Percentiles rank a stretch among this genome's conserved stretches.
Conservation (phyloP, 2,113 vertebrate genomes). For the Chlamydotis undulata region DNA sequence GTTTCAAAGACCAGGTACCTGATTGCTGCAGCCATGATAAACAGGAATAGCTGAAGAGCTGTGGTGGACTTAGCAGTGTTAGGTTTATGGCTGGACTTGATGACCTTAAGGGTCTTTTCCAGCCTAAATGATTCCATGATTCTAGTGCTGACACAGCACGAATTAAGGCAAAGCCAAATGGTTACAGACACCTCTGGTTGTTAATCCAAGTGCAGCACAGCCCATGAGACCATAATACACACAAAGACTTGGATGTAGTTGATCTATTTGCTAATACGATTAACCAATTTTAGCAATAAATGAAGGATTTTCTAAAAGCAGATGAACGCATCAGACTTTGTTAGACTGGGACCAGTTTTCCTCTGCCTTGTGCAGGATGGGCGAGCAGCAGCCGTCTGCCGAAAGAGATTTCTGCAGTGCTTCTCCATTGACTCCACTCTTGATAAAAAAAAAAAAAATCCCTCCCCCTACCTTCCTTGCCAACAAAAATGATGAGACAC, state of each 20-base stretch:
- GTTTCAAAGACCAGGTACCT: not conserved
- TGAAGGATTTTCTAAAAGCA: not conserved
- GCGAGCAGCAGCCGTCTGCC: not conserved
- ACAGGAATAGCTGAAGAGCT: not conserved
- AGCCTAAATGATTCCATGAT: no score
- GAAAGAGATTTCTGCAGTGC: not conserved
- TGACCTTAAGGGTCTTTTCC: no score
- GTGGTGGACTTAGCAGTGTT: not conserved
- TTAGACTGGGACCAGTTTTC: not conserved
- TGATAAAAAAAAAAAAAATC: not conserved
- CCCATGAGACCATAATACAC: fast-evolving
- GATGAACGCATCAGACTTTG: fast-evolving
- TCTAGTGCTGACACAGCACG: not conserved
- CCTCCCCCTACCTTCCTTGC: not conserved
- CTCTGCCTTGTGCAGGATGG: not conserved
- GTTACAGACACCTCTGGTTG: not conserved
- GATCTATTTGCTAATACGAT: not conserved
- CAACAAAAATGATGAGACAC: not conserved
- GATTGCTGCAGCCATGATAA: not conserved
- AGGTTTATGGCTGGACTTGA: no score
- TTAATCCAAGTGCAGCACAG: fast-evolving
- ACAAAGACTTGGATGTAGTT: not conserved
- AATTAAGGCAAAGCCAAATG: not conserved
- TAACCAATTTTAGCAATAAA: not conserved
- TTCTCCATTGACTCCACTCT: not conserved